Evolutionary conservation across 2,113 vertebrate species (phyloP).

Genomic region (Otus sunia): DNA sequence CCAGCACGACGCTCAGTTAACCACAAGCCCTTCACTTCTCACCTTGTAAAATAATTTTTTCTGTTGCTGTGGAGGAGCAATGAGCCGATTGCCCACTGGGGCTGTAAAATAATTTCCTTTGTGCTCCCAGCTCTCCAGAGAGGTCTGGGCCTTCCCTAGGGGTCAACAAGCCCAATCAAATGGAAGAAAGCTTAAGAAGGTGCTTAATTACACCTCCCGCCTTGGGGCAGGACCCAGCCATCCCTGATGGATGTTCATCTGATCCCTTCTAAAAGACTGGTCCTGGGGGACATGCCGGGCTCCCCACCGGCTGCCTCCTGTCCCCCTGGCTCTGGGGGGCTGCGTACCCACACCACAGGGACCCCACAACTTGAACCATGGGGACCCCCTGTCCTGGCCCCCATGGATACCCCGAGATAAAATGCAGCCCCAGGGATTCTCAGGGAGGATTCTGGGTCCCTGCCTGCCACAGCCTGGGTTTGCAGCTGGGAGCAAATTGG

Average conservation of each 20-base stretch:
- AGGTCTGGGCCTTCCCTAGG: not conserved
- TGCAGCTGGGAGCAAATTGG: not conserved
- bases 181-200: not conserved
- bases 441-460: not conserved
- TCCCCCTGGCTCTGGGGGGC: accelerated
- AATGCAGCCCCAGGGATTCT: not conserved
- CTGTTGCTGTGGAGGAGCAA: not conserved
- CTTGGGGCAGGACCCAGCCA: not conserved
- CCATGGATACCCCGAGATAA: accelerated
- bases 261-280: not conserved
- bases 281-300: accelerated
- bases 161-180: not conserved
- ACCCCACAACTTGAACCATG: accelerated
- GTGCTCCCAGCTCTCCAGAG: not conserved
- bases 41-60: not conserved
- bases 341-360: accelerated
- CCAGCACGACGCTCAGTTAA: not conserved
- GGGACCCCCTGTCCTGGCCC: not conserved
- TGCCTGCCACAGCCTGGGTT: not conserved
- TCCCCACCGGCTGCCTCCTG: accelerated
- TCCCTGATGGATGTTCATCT: not conserved
- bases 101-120: not conserved
- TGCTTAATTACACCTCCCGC: not conserved
- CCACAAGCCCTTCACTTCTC: not conserved
- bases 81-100: not conserved